These are phyloP conservation scores for Acanthurus leucopareius DNA, from an alignment of 2,797 vertebrate genomes.

Conservation along the genomic window DNA sequence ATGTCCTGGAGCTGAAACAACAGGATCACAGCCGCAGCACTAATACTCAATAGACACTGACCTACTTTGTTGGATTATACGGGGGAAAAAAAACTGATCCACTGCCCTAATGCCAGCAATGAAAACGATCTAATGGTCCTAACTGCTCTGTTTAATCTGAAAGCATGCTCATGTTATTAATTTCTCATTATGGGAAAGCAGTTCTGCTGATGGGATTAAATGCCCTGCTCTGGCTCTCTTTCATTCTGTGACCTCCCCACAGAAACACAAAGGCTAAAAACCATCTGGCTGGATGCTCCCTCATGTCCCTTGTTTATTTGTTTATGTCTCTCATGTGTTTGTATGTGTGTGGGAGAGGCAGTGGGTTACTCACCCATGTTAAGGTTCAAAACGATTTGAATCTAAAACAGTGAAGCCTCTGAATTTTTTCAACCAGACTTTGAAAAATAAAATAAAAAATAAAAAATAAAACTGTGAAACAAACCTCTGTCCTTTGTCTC, in stretches of 20 bases:
- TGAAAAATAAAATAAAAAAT: conserved; percentile 7
- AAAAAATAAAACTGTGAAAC: not conserved
- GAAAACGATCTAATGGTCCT: conserved; percentile 89
- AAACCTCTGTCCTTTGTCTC: conserved; percentile 10
- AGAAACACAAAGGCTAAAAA: conserved; percentile 76
- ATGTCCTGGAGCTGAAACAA: conserved; percentile 87
- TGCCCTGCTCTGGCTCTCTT: conserved; percentile 73
- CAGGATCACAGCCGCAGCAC: conserved; percentile 87
- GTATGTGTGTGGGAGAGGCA: conserved; percentile 26
- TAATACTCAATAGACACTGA: conserved; percentile 89
- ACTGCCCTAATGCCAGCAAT: conserved; percentile 86
- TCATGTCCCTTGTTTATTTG: conserved; percentile 74
- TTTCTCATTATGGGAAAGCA: conserved; percentile 89
- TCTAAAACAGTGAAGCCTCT: not conserved
- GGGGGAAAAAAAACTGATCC: conserved; percentile 79
- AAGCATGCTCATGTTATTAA: conserved; percentile 87
- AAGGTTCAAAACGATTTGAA: conserved; percentile 43
- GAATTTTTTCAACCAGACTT: conserved; percentile 31
- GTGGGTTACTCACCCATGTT: conserved; percentile 48
- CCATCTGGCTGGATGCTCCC: conserved; percentile 77
- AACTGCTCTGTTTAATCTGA: conserved; percentile 88
- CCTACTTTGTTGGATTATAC: conserved; percentile 88
- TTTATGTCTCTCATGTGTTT: conserved; percentile 60
- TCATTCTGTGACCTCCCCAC: conserved; percentile 74
- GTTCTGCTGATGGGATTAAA: conserved; percentile 87